These are phyloP conservation scores for Conistra vaccinii DNA, from an alignment of 2,888 invertebrate genomes.

Conservation along the genomic window DNA sequence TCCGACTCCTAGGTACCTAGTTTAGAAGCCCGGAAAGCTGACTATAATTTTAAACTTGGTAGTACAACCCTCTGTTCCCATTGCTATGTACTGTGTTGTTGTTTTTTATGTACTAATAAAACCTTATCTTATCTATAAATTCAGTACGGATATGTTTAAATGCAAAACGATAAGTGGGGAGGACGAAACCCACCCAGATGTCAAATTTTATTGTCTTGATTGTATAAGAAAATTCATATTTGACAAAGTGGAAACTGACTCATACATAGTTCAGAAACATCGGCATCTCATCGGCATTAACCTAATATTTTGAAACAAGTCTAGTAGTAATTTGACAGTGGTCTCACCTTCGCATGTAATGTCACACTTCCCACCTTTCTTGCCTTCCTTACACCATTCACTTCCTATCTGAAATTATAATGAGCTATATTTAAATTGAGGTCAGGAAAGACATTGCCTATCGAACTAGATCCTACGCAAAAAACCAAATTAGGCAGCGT, in stretches of 20 bases:
- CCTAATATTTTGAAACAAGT: neutral
- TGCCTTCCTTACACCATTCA: slow-evolving; percentile 89
- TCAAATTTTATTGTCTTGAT: neutral
- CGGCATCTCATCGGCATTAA: neutral
- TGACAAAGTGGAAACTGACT: neutral
- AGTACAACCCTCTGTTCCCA: too few species aligned
- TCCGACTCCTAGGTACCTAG: too few species aligned
- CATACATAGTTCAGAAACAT: neutral
- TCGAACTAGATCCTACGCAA: neutral
- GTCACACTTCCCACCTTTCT: slow-evolving; percentile 87
- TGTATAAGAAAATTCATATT: neutral
- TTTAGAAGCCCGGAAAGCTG: too few species aligned
- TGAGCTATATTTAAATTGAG: slow-evolving; percentile 12
- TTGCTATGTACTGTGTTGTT: too few species aligned
- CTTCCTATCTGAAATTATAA: slow-evolving; percentile 85
- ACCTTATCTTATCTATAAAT: neutral
- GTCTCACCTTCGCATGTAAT: slow-evolving; percentile 86
- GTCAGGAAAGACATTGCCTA: neutral
- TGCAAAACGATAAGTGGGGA: neutral
- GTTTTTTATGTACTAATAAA: too few species aligned
- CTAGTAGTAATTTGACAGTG: neutral
- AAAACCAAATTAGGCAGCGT: too few species aligned
- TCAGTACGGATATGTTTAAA: neutral
- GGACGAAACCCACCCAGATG: neutral
- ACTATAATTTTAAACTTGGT: too few species aligned